Conservation (phyloP, 2,113 vertebrate genomes). For the Clarias magur region DNA sequence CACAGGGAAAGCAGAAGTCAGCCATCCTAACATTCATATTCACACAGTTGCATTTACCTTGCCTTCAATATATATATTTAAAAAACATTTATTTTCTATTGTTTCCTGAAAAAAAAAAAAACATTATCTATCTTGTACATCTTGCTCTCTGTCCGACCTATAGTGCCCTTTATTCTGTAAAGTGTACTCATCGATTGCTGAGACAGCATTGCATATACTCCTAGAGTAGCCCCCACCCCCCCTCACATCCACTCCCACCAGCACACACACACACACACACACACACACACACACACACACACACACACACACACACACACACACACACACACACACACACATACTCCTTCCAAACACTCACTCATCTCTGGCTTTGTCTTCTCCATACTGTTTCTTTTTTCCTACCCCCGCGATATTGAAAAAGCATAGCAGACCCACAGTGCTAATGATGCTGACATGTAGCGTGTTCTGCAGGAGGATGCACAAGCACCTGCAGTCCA, state of each 20-base stretch:
- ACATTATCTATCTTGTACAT: neutral
- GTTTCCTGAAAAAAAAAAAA: neutral
- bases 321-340: neutral
- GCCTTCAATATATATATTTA: neutral
- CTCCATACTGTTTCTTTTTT: slow-evolving; percentile 7
- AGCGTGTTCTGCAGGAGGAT: slow-evolving; percentile 16
- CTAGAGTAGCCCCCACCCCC: neutral
- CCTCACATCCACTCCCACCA: neutral
- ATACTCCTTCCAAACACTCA: neutral
- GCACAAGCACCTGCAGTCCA: neutral
- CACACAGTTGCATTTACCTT: neutral
- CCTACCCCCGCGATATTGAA: slow-evolving; percentile 26
- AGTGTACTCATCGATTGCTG: neutral
- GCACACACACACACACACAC: neutral
- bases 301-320: slow-evolving; percentile 21
- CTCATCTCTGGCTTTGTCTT: slow-evolving; percentile 23
- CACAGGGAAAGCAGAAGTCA: slow-evolving; percentile 13
- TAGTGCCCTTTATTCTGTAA: neutral
- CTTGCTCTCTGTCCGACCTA: slow-evolving; percentile 9
- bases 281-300: neutral
- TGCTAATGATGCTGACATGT: slow-evolving; percentile 41
- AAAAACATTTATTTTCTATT: neutral
- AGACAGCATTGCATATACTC: neutral
- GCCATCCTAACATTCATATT: neutral
- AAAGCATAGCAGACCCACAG: slow-evolving; percentile 25